These are phyloP conservation scores for Accipiter cooperii DNA, from an alignment of 2,113 vertebrate genomes.

Conservation along the genomic window DNA sequence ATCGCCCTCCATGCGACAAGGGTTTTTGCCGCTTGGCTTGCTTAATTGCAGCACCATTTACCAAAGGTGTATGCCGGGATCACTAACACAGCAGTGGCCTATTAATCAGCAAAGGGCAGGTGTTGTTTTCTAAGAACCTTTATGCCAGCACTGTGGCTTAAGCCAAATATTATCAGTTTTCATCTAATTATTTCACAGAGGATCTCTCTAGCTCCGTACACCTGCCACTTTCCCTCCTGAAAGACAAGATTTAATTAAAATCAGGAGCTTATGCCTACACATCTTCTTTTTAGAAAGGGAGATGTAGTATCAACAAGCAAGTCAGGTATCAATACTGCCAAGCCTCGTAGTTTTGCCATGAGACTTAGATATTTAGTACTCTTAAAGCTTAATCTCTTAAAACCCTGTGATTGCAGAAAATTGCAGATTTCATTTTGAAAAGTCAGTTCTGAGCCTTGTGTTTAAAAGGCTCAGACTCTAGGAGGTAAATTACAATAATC, in stretches of 20 bases:
- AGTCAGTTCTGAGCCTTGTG: background rate
- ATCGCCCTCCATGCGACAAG: too few relatives aligned
- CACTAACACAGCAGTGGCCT: background rate
- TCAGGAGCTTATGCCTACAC: background rate
- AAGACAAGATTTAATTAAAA: slow-evolving; percentile 10
- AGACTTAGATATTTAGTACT: background rate
- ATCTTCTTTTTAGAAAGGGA: background rate
- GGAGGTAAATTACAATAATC: background rate
- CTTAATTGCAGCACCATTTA: too few relatives aligned
- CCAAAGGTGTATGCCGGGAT: background rate
- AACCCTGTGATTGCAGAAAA: background rate
- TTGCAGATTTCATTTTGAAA: background rate
- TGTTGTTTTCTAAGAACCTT: background rate
- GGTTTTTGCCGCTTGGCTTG: too few relatives aligned
- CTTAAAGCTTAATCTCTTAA: background rate
- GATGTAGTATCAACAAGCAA: background rate
- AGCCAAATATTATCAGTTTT: background rate
- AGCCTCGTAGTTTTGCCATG: background rate
- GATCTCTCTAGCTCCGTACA: background rate
- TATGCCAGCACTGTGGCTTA: background rate
- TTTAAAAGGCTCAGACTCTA: background rate
- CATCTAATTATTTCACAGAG: background rate
- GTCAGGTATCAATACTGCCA: background rate
- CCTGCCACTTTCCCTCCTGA: background rate
- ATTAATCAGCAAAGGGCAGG: slow-evolving; percentile 18